Conservation (phyloP, 2,888 invertebrate species). For the Drosophila cyrtoloma region DNA sequence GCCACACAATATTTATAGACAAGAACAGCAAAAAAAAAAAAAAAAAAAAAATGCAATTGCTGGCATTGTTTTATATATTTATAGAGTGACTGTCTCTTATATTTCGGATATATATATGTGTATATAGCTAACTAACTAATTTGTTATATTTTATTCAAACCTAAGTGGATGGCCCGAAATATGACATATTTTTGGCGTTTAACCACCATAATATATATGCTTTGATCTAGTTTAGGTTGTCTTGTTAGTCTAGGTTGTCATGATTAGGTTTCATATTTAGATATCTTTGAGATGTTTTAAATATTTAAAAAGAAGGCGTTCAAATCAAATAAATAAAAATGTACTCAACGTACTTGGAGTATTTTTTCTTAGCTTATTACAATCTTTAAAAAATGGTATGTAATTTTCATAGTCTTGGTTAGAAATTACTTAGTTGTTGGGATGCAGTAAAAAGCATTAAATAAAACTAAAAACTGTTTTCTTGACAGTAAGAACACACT, state of each 20-base stretch:
- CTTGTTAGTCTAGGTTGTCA: neutral
- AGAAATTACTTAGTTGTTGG: neutral
- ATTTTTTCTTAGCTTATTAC: neutral
- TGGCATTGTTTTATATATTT: neutral
- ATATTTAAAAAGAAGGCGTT: neutral
- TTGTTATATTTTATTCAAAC: neutral
- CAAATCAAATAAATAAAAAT: neutral
- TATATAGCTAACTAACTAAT: neutral
- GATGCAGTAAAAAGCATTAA: neutral
- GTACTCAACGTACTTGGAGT: neutral
- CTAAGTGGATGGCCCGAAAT: neutral
- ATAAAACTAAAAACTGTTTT: neutral
- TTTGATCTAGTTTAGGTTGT: neutral
- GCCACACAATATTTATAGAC: neutral
- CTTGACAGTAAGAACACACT: neutral
- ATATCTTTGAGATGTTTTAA: neutral
- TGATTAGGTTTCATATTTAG: neutral
- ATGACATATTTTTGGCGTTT: neutral
- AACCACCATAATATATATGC: neutral
- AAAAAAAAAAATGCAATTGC: neutral
- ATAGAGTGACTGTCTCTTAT: neutral
- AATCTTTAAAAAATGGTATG: neutral
- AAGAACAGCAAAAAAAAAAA: neutral
- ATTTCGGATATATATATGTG: neutral
- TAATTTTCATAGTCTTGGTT: neutral